Evolutionary conservation across 2,888 invertebrate genomes (phyloP), one percentile per base, ranked within the genome.

Genomic region (Mamestra brassicae): DNA sequence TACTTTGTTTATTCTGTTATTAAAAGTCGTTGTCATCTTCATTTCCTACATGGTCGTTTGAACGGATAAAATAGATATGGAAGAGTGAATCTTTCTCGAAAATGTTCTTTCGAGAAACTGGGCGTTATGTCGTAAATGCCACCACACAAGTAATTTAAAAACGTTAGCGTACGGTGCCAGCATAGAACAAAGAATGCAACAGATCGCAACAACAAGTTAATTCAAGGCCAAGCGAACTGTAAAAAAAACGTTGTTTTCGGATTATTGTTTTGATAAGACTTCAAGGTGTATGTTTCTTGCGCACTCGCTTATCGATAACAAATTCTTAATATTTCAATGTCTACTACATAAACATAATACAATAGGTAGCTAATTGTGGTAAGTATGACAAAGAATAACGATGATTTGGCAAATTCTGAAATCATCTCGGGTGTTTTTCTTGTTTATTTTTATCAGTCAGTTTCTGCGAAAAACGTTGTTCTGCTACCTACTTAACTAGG

Each of bases 231-330:
- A 78, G 83, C 75, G 82, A 89, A 89, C 88, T 89, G 84, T 90
- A 89, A 90, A 80, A 47, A 71, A 90, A 91, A 92, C 88, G 85
- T 91, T 91, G 89, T 93, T 93, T 93, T 93, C 86, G 88, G 88
- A 92, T 93, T 90, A 93, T 90, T 93, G 91, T 93, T 92, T 92
- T 92, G 94, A 94, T 94, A 94, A 93, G 92, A 90, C 88, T 91
- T 91, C 91, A 92, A 93, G 91, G 91, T 91, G 89, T 88, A 86
- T 72, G 80, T 89, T 85, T 87, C 85, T 87, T 86, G 85, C 84
- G 84, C 78, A 82, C 81, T 84, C 74, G 85, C 85, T 90, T 89
- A 89, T 89, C 89, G 87, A 88, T 90, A 89, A 86, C 86, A 86
- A 78, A 79, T 83, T 85, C 82, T 89, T 83, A 86, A 87, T 86